Conservation (phyloP, 37 sponge, comb jelly and placozoan genomes). For the Haliclona indistincta region DNA sequence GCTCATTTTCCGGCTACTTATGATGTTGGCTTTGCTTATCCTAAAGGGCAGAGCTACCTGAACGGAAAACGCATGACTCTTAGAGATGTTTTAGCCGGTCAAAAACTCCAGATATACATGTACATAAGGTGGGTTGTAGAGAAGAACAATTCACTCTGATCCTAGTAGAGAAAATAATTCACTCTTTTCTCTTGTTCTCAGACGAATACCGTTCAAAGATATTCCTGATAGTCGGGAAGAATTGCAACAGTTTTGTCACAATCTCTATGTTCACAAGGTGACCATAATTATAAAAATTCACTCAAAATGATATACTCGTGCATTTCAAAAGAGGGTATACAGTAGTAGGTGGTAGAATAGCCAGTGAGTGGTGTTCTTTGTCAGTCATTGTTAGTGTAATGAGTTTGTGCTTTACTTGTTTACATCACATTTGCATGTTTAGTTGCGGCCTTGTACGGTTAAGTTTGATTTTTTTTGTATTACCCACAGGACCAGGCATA, state of each 20-base stretch:
- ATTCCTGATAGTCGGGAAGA: constrained; percentile 46
- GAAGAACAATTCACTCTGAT: too few species aligned
- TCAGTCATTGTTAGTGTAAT: neutral
- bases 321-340: neutral
- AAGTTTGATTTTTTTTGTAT: neutral
- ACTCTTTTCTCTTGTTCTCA: constrained; percentile 11
- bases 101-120: constrained; percentile 14
- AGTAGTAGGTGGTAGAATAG: neutral
- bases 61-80: constrained; percentile 17
- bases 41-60: neutral
- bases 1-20: constrained; percentile 37
- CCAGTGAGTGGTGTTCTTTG: neutral
- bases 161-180: neutral
- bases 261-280: constrained; percentile 60
- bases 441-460: neutral
- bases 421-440: neutral
- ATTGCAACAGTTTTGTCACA: constrained; percentile 39
- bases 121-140: constrained; percentile 64
- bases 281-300: neutral
- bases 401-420: neutral
- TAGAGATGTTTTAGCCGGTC: constrained; percentile 37
- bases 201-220: constrained; percentile 57
- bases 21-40: constrained; percentile 67
- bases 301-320: neutral
- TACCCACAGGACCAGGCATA: constrained; percentile 52